Evolutionary conservation across 1,140 invertebrate species (phyloP).

Genomic region (Platyscapa corneri): DNA sequence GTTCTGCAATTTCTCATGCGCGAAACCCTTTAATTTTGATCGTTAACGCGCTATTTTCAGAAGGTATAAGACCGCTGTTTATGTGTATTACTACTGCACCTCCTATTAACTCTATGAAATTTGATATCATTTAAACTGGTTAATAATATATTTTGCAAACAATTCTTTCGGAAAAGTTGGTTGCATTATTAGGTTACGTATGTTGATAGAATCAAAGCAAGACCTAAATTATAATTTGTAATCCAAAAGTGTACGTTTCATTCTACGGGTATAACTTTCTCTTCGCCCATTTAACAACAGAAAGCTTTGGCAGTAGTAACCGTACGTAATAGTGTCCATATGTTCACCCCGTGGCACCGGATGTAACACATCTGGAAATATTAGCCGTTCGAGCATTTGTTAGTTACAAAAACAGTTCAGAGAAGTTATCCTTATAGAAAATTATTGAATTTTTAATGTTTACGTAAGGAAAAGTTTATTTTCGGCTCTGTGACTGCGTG

Average conservation of each 20-base stretch:
- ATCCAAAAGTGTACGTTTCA: neutral
- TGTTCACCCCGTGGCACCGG: conserved; percentile 2
- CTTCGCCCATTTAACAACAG: neutral
- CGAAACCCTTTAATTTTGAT: conserved; percentile 47
- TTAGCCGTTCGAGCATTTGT: neutral
- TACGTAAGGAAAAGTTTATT: neutral
- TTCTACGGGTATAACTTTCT: neutral
- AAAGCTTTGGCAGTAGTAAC: neutral
- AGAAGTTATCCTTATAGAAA: neutral
- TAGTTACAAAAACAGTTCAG: neutral
- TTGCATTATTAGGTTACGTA: neutral
- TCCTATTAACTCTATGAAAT: conserved; percentile 18
- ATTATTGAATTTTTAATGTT: neutral
- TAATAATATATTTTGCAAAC: neutral
- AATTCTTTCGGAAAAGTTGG: neutral
- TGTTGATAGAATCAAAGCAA: neutral
- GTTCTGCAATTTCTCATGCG: conserved; percentile 37
- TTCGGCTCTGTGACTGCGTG: neutral
- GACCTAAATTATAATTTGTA: neutral
- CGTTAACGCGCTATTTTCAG: conserved; percentile 51
- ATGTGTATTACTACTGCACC: neutral
- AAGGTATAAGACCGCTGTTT: neutral
- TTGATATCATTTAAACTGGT: neutral
- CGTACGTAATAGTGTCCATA: neutral
- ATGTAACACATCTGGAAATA: conserved; percentile 22